Evolutionary conservation across 1,140 invertebrate species (phyloP), one percentile per base, ranked within the genome.

Genomic region (Papilio dardanus): DNA sequence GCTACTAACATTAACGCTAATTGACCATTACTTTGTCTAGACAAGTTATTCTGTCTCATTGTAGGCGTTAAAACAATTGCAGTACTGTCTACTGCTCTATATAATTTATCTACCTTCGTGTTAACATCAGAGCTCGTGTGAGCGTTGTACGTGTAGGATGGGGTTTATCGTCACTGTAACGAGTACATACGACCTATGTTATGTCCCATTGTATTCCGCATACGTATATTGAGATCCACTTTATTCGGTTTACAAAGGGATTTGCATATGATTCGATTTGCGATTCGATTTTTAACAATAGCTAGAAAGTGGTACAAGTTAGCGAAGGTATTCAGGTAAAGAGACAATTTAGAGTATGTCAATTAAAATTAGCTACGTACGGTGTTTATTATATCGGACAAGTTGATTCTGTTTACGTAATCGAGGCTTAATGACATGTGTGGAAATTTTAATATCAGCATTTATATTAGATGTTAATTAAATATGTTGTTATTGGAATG

Each of bases 191-290:
- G 21, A 54, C 50, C 73, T 77, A 58, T 80, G 78, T 79, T 79
- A 83, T 83, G 81, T 84, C 76, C 81, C 73, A 84, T 84, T 84
- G 83, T 84, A 75, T 81, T 81, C 79, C 46, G 66, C 35, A 71
- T 76, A 54, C 58, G 42, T 71, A 73, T 68, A 81, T 80, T 62
- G 46, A 78, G 33, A 81, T 81, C 77, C 62, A 62, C 28, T 69
- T 77, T 81, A 81, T 81, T 77, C 71, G 50, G 79, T 74, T 78
- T 81, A 77, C 75, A 83, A 79, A 77, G 66, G 40, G 35, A 68
- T 68, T 80, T 76, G 73, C 58, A 77, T 77, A 71, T 74, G 68
- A 80, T 79, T 76, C 74, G 28, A 75, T 76, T 76, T 74, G n/a
- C 58, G 68, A 80, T 79, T 76, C 74, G 28, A 75, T 79, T 74